phyloP scores from a whole-genome alignment of 2,888 invertebrate genomes.

The Seira sanloemensis region DNA sequence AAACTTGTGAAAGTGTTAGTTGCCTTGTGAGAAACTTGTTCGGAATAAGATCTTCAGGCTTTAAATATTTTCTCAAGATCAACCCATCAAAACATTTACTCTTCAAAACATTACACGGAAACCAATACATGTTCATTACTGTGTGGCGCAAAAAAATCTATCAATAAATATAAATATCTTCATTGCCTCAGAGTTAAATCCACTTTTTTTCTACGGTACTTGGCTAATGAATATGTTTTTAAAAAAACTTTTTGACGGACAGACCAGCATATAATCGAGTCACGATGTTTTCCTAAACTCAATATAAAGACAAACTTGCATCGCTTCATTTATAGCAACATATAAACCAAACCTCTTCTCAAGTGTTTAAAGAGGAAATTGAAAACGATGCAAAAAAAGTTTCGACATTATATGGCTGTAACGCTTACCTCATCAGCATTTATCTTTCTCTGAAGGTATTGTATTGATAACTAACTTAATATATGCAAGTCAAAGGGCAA shows the following conservation, averaged over 20 bases:
- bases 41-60: no score
- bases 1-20: no score
- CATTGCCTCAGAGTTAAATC: conserved; percentile 18
- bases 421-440: background rate
- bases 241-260: conserved; percentile 46
- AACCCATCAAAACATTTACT: no score
- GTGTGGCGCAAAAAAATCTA: no score
- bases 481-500: background rate
- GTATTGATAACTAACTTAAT: background rate
- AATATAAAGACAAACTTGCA: background rate
- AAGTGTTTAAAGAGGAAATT: background rate
- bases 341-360: no score
- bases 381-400: background rate
- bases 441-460: background rate
- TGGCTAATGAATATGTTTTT: conserved; percentile 47
- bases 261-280: conserved; percentile 50
- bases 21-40: no score
- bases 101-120: no score
- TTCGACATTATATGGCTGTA: background rate
- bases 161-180: conserved; percentile 43
- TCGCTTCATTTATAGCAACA: no score
- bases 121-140: no score
- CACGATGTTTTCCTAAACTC: conserved; percentile 38
- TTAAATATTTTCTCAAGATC: no score
- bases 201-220: conserved; percentile 5